Percentiles rank a stretch among this genome's conserved stretches.
These are phyloP conservation scores for Sinhomidia bicolor DNA, from an alignment of 2,888 invertebrate genomes.

Conservation along the genomic window DNA sequence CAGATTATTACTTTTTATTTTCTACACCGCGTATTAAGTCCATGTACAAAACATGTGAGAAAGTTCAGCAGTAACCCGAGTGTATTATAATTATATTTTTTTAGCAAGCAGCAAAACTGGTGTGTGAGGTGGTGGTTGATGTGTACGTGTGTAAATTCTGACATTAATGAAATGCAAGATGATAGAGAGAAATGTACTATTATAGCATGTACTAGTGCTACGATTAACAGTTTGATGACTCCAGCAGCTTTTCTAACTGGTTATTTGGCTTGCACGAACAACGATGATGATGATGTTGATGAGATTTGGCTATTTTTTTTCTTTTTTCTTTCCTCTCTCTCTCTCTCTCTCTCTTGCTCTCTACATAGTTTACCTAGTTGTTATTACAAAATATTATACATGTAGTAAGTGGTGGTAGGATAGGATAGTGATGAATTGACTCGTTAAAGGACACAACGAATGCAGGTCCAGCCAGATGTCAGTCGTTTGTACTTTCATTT, in stretches of 20 bases:
- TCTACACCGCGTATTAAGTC: neutral
- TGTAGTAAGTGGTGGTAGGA: neutral
- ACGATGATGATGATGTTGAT: constrained; percentile 33
- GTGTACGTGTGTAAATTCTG: constrained; percentile 47
- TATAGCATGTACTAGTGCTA: no score
- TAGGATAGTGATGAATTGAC: constrained; percentile 31
- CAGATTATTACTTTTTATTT: constrained; percentile 1
- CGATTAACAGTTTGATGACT: constrained; percentile 68
- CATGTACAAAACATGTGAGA: constrained; percentile 24
- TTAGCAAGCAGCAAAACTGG: constrained; percentile 32
- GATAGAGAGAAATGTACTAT: no score
- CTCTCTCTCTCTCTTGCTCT: no score
- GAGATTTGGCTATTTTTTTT: no score
- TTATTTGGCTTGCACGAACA: constrained; percentile 23
- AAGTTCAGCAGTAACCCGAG: neutral
- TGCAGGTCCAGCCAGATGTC: constrained; percentile 60
- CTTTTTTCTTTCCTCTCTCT: no score
- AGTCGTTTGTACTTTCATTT: constrained; percentile 22
- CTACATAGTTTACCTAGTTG: neutral
- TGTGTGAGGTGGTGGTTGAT: constrained; percentile 19
- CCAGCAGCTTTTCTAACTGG: constrained; percentile 58
- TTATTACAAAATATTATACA: neutral
- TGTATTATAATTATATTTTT: constrained; percentile 27
- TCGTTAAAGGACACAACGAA: constrained; percentile 49
- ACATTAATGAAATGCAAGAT: constrained; percentile 25